A percentile compares a stretch with the other conserved stretches of the same genome.
Evolutionary conservation across 2,113 vertebrate species (phyloP).

Genomic region (Corythornis cristatus): DNA sequence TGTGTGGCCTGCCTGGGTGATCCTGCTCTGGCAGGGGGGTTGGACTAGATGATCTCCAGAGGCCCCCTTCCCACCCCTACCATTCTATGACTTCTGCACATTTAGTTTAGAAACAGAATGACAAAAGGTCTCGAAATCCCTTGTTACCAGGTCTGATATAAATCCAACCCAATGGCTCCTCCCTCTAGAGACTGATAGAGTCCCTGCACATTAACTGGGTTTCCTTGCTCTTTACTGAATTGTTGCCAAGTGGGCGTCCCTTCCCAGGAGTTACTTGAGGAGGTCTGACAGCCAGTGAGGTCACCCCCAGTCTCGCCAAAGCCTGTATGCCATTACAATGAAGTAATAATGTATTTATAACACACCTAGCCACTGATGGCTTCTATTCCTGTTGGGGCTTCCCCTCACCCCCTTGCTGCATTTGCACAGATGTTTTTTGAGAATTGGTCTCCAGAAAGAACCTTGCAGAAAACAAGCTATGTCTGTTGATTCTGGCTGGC

Average conservation of each 20-base stretch:
- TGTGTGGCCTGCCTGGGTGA: too few species aligned
- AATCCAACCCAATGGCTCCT: background rate
- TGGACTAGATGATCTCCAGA: too few species aligned
- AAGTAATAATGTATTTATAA: constrained; percentile 84
- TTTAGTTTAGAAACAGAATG: background rate
- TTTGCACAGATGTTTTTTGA: constrained; percentile 79
- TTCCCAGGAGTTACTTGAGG: constrained; percentile 41
- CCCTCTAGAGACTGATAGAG: background rate
- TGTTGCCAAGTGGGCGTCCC: background rate
- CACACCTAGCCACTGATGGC: constrained; percentile 78
- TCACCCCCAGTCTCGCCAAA: constrained; percentile 76
- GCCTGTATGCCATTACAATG: constrained; percentile 78
- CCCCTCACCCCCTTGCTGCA: background rate
- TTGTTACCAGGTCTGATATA: background rate
- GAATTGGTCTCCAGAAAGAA: constrained; percentile 74
- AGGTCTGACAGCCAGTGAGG: constrained; percentile 76
- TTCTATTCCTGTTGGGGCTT: constrained; percentile 70
- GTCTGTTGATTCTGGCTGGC: constrained; percentile 81
- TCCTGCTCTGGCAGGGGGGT: too few species aligned
- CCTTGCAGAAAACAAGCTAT: constrained; percentile 77
- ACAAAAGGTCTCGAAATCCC: background rate
- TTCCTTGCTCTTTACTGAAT: background rate
- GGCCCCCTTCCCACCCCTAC: too few species aligned
- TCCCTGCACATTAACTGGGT: background rate
- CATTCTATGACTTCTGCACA: background rate